phyloP scores from a whole-genome alignment of 2,797 vertebrate species.

The Fistularia commersonii region DNA sequence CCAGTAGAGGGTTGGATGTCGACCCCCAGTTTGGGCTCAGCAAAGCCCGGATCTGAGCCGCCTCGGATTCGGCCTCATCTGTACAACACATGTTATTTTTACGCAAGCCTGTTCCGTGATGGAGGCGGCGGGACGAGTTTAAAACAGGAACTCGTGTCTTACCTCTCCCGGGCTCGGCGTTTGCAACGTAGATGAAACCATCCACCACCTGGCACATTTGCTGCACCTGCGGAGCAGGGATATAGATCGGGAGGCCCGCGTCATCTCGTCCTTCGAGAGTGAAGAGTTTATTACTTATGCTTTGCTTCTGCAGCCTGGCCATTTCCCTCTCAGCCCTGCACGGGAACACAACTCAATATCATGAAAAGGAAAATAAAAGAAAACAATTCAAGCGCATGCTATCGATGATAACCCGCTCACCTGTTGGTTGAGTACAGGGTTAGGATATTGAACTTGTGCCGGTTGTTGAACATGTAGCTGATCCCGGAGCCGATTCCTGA shows the following conservation, averaged over 20 bases:
- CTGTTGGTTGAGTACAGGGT: slow-evolving; percentile 89
- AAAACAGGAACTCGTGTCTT: slow-evolving; percentile 22
- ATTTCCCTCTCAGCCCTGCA: slow-evolving; percentile 85
- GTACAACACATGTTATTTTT: slow-evolving; percentile 21
- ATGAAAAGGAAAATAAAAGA: neutral
- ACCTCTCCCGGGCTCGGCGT: slow-evolving; percentile 85
- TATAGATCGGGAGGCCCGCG: slow-evolving; percentile 64
- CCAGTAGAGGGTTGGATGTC: slow-evolving; percentile 79
- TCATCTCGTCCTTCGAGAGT: slow-evolving; percentile 65
- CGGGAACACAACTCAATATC: slow-evolving; percentile 19
- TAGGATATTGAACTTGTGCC: slow-evolving; percentile 87
- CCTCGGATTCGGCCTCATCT: slow-evolving; percentile 76
- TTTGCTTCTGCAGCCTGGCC: slow-evolving; percentile 79
- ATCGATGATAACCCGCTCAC: slow-evolving; percentile 61
- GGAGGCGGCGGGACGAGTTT: neutral
- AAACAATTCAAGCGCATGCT: neutral
- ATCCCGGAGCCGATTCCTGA: slow-evolving; percentile 67
- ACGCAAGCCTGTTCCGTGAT: neutral
- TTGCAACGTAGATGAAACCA: slow-evolving; percentile 93
- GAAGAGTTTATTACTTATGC: slow-evolving; percentile 85
- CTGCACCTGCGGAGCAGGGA: slow-evolving; percentile 83
- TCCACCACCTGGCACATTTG: slow-evolving; percentile 86
- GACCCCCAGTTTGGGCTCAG: slow-evolving; percentile 74
- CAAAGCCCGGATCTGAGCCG: slow-evolving; percentile 81
- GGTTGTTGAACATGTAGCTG: slow-evolving; percentile 66